Evolutionary conservation across 2,888 invertebrate genomes (phyloP), one percentile per base, ranked within the genome.

Genomic region (Congeria kusceri): DNA sequence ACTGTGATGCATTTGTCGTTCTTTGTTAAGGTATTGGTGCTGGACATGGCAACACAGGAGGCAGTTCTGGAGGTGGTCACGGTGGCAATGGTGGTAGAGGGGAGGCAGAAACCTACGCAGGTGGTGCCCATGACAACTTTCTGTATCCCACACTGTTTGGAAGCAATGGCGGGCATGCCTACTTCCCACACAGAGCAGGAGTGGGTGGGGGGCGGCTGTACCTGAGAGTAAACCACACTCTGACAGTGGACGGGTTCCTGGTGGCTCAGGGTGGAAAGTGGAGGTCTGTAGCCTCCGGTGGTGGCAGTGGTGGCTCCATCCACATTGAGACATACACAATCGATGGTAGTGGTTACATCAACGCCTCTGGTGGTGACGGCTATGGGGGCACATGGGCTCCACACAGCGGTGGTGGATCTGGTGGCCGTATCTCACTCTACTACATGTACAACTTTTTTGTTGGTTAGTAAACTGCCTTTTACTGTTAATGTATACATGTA

Each of bases 11-110:
- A 13, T 18, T 46, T 46, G 47, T 46, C 47, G 18, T 13, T 15
- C 47, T 61, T 1, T n/a, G n/a, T n/a, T n/a, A 20, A 70, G 81
- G 63, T 69, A 15, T 65, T 79, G 88, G 87, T 20, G 59, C 67
- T 44, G 89, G 89, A 20, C 70, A 72, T 64, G 58, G 68, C 63
- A 46, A 74, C 28, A 63, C 63, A 32, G 61, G 68, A 23, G 87
- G 87, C 9, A 83, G 86, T 47, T 88, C 90, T 3, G 90, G 90
- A n/a, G 90, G 82, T 59, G 89, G 90, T 62, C 88, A 90, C 71
- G 88, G 87, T 65, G 88, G 89, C 2, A 85, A 84, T 73, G 90
- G 89, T 61, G 89, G 90, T 70, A 83, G 83, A 76, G 90, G 88
- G 80, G 77, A 86, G 78, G 78, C 76, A 28, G 73, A 80, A 59